A percentile compares a stretch with the other conserved stretches of the same genome.
phyloP scores from a whole-genome alignment of 2,113 vertebrate genomes.

The Corynorhinus townsendii region DNA sequence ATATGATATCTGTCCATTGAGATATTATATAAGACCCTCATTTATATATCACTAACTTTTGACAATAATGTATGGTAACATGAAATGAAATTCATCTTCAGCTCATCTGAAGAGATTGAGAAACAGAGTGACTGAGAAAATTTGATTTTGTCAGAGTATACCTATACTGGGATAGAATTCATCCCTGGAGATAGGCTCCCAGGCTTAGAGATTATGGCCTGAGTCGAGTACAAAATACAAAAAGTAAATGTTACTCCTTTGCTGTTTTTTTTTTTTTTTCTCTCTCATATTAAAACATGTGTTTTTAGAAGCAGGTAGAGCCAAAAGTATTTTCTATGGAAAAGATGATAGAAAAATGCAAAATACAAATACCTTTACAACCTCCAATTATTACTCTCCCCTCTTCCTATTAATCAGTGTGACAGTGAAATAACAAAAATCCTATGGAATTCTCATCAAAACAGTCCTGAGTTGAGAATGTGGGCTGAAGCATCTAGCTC shows the following conservation, averaged over 20 bases:
- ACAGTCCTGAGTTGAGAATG: not conserved
- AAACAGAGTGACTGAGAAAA: not conserved
- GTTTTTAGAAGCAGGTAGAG: not conserved
- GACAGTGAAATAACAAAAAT: not conserved
- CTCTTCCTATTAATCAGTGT: not conserved
- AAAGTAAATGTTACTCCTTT: not conserved
- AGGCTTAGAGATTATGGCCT: not conserved
- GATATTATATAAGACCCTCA: not conserved
- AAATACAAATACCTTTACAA: not conserved
- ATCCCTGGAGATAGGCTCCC: not conserved
- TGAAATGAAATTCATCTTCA: not conserved
- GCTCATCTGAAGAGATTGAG: not conserved
- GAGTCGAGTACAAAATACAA: not conserved
- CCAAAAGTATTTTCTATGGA: not conserved
- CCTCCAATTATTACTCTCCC: not conserved
- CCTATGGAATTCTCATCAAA: not conserved
- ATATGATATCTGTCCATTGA: not conserved
- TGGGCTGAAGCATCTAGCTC: not conserved
- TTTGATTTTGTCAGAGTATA: not conserved
- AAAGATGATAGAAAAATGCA: not conserved
- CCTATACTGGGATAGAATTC: not conserved
- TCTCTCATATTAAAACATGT: not conserved
- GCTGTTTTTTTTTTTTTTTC: not conserved
- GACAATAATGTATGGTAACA: not conserved
- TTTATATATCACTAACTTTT: not conserved